A percentile compares a stretch with the other conserved stretches of the same genome.
phyloP scores from a whole-genome alignment of 1,140 invertebrate species.

The Eciton burchellii region DNA sequence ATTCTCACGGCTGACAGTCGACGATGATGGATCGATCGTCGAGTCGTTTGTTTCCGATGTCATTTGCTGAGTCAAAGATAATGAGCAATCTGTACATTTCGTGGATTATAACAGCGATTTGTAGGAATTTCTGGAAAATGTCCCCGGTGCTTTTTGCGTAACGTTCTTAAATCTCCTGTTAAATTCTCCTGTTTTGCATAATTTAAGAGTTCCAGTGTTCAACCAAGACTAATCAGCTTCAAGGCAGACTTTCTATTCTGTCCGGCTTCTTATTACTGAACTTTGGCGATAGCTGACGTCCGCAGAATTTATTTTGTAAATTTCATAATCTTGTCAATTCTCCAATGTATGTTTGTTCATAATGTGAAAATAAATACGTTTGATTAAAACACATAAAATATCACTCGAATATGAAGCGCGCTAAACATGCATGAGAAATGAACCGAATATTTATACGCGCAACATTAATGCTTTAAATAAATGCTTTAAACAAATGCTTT shows the following conservation, averaged over 20 bases:
- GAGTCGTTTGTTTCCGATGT: not conserved
- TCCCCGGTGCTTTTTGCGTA: not conserved
- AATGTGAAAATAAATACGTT: not conserved
- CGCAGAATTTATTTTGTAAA: not conserved
- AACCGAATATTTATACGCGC: not conserved
- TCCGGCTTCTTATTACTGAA: not conserved
- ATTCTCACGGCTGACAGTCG: slow-evolving; percentile 20
- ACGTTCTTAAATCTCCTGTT: slow-evolving; percentile 1
- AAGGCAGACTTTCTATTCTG: no score
- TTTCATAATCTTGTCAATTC: not conserved
- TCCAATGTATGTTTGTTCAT: slow-evolving; percentile 17
- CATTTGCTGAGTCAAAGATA: not conserved
- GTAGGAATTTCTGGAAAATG: not conserved
- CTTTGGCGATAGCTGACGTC: not conserved
- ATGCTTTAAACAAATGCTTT: slow-evolving; percentile 21
- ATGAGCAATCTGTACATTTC: slow-evolving; percentile 11
- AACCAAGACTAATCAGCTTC: not conserved
- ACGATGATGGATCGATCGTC: not conserved
- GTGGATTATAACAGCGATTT: no score
- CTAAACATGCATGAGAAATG: not conserved
- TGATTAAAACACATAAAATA: slow-evolving; percentile 15
- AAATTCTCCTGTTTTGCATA: not conserved
- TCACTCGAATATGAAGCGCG: not conserved
- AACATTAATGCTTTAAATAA: slow-evolving; percentile 46
- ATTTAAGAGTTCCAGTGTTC: not conserved